Evolutionary conservation across 1,140 invertebrate genomes (phyloP).

Genomic region (Orius insidiosus): DNA sequence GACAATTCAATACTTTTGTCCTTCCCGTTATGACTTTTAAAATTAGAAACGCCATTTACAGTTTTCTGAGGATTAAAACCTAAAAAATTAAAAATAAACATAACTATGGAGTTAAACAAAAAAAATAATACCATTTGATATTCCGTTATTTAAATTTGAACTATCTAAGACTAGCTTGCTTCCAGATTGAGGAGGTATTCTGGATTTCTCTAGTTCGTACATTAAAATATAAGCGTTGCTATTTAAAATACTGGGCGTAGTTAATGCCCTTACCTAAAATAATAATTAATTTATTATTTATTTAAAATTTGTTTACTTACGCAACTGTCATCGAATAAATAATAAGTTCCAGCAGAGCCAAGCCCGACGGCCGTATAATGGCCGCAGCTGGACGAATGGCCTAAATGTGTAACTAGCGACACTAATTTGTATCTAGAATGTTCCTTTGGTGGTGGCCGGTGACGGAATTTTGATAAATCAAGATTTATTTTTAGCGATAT

Average conservation of each 20-base stretch:
- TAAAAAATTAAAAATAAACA: no score
- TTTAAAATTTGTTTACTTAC: conserved; percentile 30
- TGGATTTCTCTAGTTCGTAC: conserved; percentile 52
- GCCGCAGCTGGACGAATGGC: conserved; percentile 84
- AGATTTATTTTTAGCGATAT: conserved; percentile 50
- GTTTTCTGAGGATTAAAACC: no score
- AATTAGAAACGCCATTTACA: no score
- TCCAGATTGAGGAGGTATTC: conserved; percentile 13
- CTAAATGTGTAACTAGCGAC: conserved; percentile 89
- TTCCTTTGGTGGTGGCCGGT: conserved; percentile 26
- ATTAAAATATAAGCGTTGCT: conserved; percentile 82
- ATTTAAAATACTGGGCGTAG: conserved; percentile 50
- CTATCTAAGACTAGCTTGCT: background rate
- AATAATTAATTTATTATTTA: background rate
- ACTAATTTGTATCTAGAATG: conserved; percentile 59
- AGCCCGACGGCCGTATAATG: conserved; percentile 91
- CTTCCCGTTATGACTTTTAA: no score
- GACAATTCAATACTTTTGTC: no score
- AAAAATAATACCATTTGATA: no score
- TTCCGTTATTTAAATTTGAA: conserved; percentile 1
- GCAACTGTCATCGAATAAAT: conserved; percentile 64
- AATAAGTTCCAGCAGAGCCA: conserved; percentile 64
- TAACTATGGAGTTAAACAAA: no score
- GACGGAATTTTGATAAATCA: conserved; percentile 47
- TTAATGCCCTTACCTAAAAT: conserved; percentile 48